phyloP scores from a whole-genome alignment of 2,888 invertebrate genomes.

The Anoplius nigerrimus region DNA sequence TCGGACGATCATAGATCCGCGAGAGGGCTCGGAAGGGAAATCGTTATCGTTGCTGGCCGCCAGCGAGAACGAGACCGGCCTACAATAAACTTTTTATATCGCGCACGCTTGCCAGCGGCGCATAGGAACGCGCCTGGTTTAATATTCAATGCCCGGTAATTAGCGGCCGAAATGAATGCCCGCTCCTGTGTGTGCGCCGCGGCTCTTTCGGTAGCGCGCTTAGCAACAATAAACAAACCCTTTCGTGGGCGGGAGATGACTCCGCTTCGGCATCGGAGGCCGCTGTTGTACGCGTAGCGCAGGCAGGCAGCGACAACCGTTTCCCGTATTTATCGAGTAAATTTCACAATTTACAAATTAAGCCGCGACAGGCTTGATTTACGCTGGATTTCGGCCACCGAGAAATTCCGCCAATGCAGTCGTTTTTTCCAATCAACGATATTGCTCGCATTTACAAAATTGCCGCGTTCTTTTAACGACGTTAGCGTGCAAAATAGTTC shows the following conservation, averaged over 20 bases:
- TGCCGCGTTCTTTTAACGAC: no score
- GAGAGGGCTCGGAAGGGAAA: no score
- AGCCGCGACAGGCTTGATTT: conserved; percentile 25
- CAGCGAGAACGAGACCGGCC: background rate
- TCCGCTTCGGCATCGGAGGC: background rate
- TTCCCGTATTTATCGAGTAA: no score
- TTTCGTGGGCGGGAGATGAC: conserved; percentile 19
- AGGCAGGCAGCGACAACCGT: no score
- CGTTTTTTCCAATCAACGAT: no score
- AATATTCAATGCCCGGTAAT: conserved; percentile 29
- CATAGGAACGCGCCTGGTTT: background rate
- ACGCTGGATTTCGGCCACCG: conserved; percentile 18
- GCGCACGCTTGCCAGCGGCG: background rate
- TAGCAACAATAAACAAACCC: conserved; percentile 32
- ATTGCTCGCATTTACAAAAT: no score
- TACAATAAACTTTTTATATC: conserved; percentile 29
- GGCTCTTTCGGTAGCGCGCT: conserved; percentile 30
- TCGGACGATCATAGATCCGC: no score
- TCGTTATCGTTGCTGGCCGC: no score
- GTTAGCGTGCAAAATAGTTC: no score
- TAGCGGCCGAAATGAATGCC: conserved; percentile 38
- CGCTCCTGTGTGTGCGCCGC: conserved; percentile 18
- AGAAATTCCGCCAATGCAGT: background rate
- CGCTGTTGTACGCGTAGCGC: background rate
- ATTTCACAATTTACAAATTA: conserved; percentile 4